Evolutionary conservation across 2,113 vertebrate genomes (phyloP).

Genomic region (Microcebus tavaratra): DNA sequence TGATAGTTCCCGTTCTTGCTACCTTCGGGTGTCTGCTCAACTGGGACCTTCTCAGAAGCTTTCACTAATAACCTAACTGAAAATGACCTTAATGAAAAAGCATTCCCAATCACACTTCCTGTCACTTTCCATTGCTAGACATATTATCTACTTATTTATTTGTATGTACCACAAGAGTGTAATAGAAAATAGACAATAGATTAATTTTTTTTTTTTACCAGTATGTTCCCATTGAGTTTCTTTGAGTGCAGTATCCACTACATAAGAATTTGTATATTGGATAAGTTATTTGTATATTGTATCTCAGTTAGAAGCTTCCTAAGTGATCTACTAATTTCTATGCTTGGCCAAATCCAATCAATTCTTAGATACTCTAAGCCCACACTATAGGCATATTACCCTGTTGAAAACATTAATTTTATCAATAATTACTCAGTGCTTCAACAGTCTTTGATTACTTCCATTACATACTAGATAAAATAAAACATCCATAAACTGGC

Average conservation of each 20-base stretch:
- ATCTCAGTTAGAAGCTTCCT: neutral
- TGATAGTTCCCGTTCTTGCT: rapidly evolving
- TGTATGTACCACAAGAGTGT: neutral
- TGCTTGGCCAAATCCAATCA: neutral
- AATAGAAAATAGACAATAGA: neutral
- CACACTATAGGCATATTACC: rapidly evolving
- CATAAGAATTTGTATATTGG: neutral
- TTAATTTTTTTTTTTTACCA: neutral
- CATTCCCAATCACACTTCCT: neutral
- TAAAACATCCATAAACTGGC: neutral
- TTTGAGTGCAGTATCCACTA: neutral
- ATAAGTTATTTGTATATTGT: neutral
- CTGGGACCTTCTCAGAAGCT: neutral
- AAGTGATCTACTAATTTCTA: neutral
- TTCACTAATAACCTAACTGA: neutral
- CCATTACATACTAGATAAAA: neutral
- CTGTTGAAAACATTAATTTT: neutral
- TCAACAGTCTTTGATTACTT: neutral
- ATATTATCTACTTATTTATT: neutral
- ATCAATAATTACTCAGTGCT: neutral
- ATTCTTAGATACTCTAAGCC: neutral
- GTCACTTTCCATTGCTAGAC: neutral
- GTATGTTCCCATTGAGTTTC: neutral
- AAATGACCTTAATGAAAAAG: neutral
- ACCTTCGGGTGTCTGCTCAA: neutral